Conservation (phyloP, 2,888 invertebrate species). For the Scaeva pyrastri region DNA sequence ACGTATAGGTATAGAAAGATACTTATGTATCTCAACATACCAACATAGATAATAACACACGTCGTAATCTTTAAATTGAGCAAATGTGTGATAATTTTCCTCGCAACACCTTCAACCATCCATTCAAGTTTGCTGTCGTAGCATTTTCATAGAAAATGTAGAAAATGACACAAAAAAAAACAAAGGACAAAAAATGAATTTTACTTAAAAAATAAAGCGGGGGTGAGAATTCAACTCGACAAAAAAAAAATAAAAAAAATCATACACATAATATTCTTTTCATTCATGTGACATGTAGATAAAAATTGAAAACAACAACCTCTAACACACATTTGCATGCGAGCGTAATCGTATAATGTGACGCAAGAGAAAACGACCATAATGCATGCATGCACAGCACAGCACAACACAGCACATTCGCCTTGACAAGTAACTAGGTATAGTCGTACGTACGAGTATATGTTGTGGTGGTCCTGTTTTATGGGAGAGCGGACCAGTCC, state of each 20-base stretch:
- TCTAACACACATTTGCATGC: constrained; percentile 52
- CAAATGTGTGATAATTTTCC: constrained; percentile 79
- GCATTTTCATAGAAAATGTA: background rate
- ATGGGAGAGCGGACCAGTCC: background rate
- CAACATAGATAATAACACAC: constrained; percentile 53
- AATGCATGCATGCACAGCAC: constrained; percentile 24
- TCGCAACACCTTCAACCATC: constrained; percentile 76
- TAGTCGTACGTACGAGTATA: background rate
- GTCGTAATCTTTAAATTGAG: constrained; percentile 77
- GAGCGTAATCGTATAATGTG: constrained; percentile 42
- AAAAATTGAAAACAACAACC: constrained; percentile 55
- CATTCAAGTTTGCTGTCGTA: constrained; percentile 31
- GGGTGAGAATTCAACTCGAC: constrained; percentile 16
- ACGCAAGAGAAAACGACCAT: constrained; percentile 20
- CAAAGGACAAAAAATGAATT: constrained; percentile 44
- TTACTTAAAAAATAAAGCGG: background rate
- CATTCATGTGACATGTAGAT: constrained; percentile 55
- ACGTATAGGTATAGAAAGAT: too few species aligned
- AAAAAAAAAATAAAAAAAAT: constrained; percentile 49
- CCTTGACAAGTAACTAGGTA: too few species aligned
- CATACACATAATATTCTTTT: constrained; percentile 64
- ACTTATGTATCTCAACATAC: constrained; percentile 60
- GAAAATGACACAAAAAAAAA: constrained; percentile 28
- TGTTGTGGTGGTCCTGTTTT: constrained; percentile 2
- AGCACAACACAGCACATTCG: too few species aligned